Conservation (phyloP, 2,797 vertebrate genomes). For the Mastacembelus armatus region DNA sequence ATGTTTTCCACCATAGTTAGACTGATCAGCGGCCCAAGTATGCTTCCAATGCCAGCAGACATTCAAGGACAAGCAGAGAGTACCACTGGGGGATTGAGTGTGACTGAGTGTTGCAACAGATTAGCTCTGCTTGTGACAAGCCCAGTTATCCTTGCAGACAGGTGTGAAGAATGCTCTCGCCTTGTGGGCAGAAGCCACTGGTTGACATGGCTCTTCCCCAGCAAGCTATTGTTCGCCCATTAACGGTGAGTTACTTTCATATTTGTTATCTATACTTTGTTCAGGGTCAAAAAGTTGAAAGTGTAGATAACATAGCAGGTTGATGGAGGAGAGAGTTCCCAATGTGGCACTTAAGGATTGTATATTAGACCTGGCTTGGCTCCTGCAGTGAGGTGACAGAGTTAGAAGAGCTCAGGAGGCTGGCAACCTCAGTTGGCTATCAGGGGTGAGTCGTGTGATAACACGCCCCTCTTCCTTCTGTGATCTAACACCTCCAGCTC, state of each 20-base stretch:
- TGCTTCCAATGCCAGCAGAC: conserved; percentile 74
- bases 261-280: conserved; percentile 67
- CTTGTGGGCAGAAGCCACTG: conserved; percentile 78
- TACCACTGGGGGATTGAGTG: conserved; percentile 79
- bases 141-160: conserved; percentile 84
- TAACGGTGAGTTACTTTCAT: conserved; percentile 67
- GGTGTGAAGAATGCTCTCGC: conserved; percentile 85
- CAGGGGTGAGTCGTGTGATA: conserved; percentile 50
- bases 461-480: conserved; percentile 46
- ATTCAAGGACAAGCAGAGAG: conserved; percentile 80
- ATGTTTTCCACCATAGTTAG: conserved; percentile 71
- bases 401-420: conserved; percentile 30
- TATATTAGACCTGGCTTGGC: conserved; percentile 30
- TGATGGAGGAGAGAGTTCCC: conserved; percentile 47
- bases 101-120: conserved; percentile 86
- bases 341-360: conserved; percentile 44
- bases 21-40: conserved; percentile 69
- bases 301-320: conserved; percentile 51
- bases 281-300: conserved; percentile 69
- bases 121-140: conserved; percentile 82
- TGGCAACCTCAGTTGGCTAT: conserved; percentile 34
- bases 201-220: conserved; percentile 70
- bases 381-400: conserved; percentile 47
- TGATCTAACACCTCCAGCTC: conserved; percentile 63
- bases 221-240: conserved; percentile 45